Percentiles rank a stretch among this genome's conserved stretches.
These are phyloP conservation scores for Erethizon dorsatum DNA, from an alignment of 2,797 vertebrate genomes.

Conservation along the genomic window DNA sequence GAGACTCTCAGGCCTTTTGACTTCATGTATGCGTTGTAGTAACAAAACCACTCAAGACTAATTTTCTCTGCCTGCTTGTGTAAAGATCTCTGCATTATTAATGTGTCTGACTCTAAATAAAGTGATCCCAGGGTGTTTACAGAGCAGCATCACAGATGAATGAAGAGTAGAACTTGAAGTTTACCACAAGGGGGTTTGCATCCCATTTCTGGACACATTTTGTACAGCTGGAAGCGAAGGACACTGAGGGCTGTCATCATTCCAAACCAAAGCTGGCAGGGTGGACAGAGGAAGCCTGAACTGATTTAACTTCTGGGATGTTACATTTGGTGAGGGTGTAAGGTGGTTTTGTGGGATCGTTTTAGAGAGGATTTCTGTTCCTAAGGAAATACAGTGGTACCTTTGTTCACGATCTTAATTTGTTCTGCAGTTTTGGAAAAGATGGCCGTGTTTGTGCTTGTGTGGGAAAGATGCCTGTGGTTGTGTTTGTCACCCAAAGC, in stretches of 20 bases:
- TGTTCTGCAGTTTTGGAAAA: neutral
- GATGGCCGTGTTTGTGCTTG: neutral
- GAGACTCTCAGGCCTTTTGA: conserved; percentile 52
- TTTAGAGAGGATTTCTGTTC: conserved; percentile 3
- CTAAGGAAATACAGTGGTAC: neutral
- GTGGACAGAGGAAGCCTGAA: neutral
- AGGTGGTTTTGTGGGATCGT: neutral
- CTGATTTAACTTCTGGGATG: conserved; percentile 22
- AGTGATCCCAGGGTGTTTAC: conserved; percentile 73
- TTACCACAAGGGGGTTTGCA: neutral
- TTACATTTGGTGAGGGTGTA: neutral
- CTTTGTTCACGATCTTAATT: neutral
- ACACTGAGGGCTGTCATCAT: neutral
- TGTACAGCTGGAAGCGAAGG: neutral
- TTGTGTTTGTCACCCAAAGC: neutral
- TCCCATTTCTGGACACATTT: neutral
- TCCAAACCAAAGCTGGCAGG: neutral
- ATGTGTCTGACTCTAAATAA: conserved; percentile 81
- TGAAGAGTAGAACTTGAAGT: conserved; percentile 65
- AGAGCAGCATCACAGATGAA: conserved; percentile 76
- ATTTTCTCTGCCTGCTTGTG: conserved; percentile 73
- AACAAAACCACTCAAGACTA: conserved; percentile 75
- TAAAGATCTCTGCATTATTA: conserved; percentile 84
- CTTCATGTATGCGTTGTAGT: conserved; percentile 5
- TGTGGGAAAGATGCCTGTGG: neutral